Evolutionary conservation across 37 sponge, comb jelly and placozoan species (phyloP), one percentile per base, ranked within the genome.

Genomic region (Halisarca cf. caerulea): DNA sequence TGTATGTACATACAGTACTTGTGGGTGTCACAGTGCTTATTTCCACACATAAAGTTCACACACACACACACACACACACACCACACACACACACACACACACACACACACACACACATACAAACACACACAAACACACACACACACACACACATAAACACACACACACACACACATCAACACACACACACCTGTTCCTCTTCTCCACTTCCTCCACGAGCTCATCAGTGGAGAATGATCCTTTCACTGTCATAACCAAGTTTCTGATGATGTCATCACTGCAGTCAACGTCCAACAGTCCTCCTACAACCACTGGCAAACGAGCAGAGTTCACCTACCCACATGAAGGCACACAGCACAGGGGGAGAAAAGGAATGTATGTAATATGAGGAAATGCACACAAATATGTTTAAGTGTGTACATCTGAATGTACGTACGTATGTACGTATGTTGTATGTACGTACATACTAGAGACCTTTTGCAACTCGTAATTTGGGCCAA

Each of bases 251-350:
- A 96, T 86, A 20, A 96, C 97, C 1, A 99, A 95, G 71, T 93
- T 95, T 88, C 95, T 96, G 83, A 99, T 95, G 85, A 99, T 90
- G 80, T 92, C 95, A 89, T 99, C 99, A 45, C 87, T 59, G 53
- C 97, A 96, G 86, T 99, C 99, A 59, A 99, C 99, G 71, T 99
- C 99, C 54, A 99, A 87, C 27, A 99, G 92, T 15, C 97, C 99
- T 36, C 99, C 99, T 2, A 96, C 97, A 0, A 99, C 99, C 27
- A 92, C 91, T 23, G 99, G 97, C 27, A 99, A 89, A 84, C 99
- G 96, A 83, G 95, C 90, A 18, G 97, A 92, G 80, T 99, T 99
- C 42, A 98, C 97, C 96, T 95, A 69, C 14, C 25, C 0, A 55
- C 28, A 36, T 1, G 51, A 59, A 14, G 60, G 55, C 1, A 74